Evolutionary conservation across 2,888 invertebrate species (phyloP).

Genomic region (Agrochola litura): DNA sequence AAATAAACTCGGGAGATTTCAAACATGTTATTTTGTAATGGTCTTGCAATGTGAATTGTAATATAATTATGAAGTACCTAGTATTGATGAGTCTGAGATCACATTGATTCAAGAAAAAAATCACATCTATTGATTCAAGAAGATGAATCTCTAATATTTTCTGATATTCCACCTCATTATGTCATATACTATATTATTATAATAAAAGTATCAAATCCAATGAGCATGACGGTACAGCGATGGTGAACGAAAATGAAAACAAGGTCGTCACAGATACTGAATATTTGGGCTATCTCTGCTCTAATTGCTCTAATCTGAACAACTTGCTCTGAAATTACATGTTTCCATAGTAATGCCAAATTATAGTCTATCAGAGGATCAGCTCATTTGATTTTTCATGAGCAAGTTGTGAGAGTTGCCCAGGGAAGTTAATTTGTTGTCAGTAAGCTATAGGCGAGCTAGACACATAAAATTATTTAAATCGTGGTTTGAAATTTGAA

Average conservation of each 20-base stretch:
- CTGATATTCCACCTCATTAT: conserved; percentile 66
- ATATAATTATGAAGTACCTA: not conserved
- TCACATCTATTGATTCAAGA: not conserved
- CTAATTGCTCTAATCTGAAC: conserved; percentile 59
- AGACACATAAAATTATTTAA: conserved; percentile 42
- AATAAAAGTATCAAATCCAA: conserved; percentile 64
- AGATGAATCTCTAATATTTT: not conserved
- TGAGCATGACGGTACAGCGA: conserved; percentile 72
- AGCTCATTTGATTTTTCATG: conserved; percentile 49
- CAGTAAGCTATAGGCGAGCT: conserved; percentile 19
- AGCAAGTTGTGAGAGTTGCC: conserved; percentile 41
- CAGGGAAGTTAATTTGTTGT: conserved; percentile 33
- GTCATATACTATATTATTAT: conserved; percentile 71
- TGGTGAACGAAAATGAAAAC: conserved; percentile 87
- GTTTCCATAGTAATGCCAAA: conserved; percentile 25
- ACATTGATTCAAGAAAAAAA: not conserved
- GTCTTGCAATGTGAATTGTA: conserved; percentile 11
- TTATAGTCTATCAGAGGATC: conserved; percentile 24
- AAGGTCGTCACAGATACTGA: conserved; percentile 86
- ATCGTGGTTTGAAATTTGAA: conserved; percentile 3
- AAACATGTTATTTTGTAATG: conserved; percentile 5
- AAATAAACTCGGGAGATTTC: conserved; percentile 29
- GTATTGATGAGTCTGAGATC: not conserved
- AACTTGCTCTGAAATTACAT: conserved; percentile 59
- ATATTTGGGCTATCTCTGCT: conserved; percentile 81